Percentiles rank a stretch among this genome's conserved stretches.
Conservation (phyloP, 1,140 invertebrate species). For the Vanessa atalanta region DNA sequence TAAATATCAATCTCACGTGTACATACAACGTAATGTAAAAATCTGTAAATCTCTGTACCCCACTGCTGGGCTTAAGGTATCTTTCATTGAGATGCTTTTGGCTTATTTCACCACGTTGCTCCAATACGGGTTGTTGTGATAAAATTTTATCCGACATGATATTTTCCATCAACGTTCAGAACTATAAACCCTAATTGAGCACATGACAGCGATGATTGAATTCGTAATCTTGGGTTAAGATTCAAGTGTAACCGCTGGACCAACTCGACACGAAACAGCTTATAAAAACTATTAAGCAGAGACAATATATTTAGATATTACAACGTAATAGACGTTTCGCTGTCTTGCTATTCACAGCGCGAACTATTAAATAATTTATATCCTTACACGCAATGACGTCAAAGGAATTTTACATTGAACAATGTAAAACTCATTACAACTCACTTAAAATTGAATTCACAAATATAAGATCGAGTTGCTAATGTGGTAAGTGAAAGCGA, state of each 20-base stretch:
- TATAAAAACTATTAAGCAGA: neutral
- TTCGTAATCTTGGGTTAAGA: neutral
- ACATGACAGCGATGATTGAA: too few species aligned
- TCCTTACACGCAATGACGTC: neutral
- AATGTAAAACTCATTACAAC: constrained; percentile 39
- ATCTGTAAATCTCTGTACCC: too few species aligned
- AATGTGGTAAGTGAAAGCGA: constrained; percentile 52
- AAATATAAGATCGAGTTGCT: constrained; percentile 39
- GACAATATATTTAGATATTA: neutral
- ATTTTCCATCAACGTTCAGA: too few species aligned
- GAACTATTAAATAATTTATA: constrained; percentile 33
- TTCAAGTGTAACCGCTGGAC: too few species aligned
- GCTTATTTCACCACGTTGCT: too few species aligned
- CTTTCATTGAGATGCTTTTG: too few species aligned
- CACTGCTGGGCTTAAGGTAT: too few species aligned
- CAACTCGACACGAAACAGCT: neutral
- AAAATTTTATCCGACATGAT: too few species aligned
- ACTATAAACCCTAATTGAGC: too few species aligned
- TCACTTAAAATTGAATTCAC: constrained; percentile 39
- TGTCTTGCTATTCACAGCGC: neutral
- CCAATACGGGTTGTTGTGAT: too few species aligned
- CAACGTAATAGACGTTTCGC: neutral
- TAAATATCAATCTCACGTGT: too few species aligned
- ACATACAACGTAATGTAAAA: too few species aligned
- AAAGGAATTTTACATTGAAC: constrained; percentile 57